Conservation (phyloP, 2,888 invertebrate genomes). For the Epinotia bilunana region DNA sequence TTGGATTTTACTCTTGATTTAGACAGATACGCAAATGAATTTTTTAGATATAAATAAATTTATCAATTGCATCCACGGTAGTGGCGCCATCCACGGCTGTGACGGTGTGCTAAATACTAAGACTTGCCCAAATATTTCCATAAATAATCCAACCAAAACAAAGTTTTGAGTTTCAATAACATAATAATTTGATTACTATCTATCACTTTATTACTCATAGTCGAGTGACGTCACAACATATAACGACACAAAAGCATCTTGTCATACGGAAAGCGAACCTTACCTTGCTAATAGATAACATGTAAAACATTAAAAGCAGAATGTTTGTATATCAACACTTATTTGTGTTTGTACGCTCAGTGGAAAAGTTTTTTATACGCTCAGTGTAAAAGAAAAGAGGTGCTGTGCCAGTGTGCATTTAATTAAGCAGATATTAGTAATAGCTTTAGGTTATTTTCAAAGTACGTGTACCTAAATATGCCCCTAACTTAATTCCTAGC, state of each 20-base stretch:
- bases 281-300: conserved; percentile 10
- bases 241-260: conserved; percentile 7
- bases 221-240: background rate
- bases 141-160: background rate
- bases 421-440: conserved; percentile 26
- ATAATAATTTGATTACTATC: background rate
- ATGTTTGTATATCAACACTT: background rate
- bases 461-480: background rate
- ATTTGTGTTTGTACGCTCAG: conserved; percentile 1
- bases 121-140: too few species aligned
- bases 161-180: background rate
- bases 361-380: conserved; percentile 1
- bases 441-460: background rate
- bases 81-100: too few species aligned
- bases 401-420: conserved; percentile 39
- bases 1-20: too few species aligned
- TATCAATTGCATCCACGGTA: too few species aligned
- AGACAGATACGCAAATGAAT: too few species aligned
- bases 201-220: background rate
- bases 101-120: too few species aligned
- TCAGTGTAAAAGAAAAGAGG: conserved; percentile 8
- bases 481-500: conserved; percentile 23
- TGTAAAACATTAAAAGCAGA: conserved; percentile 34
- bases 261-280: background rate
- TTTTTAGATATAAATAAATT: too few species aligned